Evolutionary conservation across 1,140 invertebrate genomes (phyloP), one percentile per base, ranked within the genome.

Genomic region (Hestina assimilis): DNA sequence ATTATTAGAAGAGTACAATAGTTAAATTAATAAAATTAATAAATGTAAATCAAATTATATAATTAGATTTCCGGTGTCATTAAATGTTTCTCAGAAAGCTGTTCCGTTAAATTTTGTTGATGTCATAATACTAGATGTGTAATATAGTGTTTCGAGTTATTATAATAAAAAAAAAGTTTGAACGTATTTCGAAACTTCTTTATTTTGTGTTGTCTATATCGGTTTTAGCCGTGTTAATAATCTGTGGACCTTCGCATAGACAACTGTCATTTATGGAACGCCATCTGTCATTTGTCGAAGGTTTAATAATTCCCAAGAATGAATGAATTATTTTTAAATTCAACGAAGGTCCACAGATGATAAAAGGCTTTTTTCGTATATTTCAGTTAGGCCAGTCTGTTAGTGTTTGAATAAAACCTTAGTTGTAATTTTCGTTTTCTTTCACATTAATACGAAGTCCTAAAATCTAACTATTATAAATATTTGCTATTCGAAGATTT

Each of bases 121-220:
- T 80, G 78, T 84, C 79, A 82, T 79, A 79, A 86, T 83, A 81
- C 70, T 85, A 80, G 73, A 81, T 83, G 72, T 83, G 72, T 87
- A 79, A 80, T 75, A 86, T 79, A 82, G 80, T 74, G 65, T 73
- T 80, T 84, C 68, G 66, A 82, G 63, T 72, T 64, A 73, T 64
- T 35, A 48, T 48, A 71, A 69, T 66, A 68, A 66, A 66, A 66
- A 69, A 75, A 60, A 24, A 40, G 24, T 33, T 42, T 58, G 65
- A 53, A 63, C 46, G 50, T 62, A 50, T 55, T 63, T 47, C 56
- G 38, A 59, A n/a, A 54, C 15, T 12, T 54, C 21, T 59, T 56
- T 64, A 55, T 41, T 67, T 67, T 69, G 53, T 70, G 66, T 63
- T 64, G 59, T 67, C 64, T 67, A 46, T 62, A 23, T 54, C 26